phyloP scores from a whole-genome alignment of 1,140 invertebrate species.

The Trinorchestia longiramus region DNA sequence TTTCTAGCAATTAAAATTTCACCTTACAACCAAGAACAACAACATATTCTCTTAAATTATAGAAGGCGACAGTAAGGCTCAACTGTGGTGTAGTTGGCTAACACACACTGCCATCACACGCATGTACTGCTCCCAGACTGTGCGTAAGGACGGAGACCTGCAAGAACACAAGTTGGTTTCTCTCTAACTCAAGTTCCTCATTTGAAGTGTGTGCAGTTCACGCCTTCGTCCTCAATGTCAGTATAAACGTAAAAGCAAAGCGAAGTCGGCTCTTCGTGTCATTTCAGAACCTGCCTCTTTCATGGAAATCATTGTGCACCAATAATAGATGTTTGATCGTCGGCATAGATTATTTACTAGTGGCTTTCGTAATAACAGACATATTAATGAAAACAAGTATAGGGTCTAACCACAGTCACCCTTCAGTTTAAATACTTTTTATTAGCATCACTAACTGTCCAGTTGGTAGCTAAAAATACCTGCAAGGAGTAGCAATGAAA shows the following conservation, averaged over 20 bases:
- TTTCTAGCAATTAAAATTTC: neutral
- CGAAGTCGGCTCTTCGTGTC: neutral
- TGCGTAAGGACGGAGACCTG: neutral
- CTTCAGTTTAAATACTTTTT: too few relatives aligned
- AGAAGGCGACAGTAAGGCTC: neutral
- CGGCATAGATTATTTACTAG: too few relatives aligned
- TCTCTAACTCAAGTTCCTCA: neutral
- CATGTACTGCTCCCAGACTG: slow-evolving; percentile 56
- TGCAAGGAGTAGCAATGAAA: too few relatives aligned
- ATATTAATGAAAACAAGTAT: too few relatives aligned
- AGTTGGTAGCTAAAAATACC: too few relatives aligned
- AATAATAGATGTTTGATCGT: too few relatives aligned
- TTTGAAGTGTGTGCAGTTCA: neutral
- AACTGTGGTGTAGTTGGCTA: slow-evolving; percentile 46
- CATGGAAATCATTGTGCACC: too few relatives aligned
- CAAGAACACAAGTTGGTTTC: neutral
- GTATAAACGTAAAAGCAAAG: neutral
- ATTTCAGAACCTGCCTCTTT: too few relatives aligned
- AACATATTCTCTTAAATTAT: neutral
- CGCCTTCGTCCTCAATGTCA: neutral
- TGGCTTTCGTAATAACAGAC: too few relatives aligned
- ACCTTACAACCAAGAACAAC: neutral
- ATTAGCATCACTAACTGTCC: too few relatives aligned
- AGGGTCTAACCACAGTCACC: too few relatives aligned
- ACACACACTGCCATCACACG: slow-evolving; percentile 34